phyloP scores from a whole-genome alignment of 2,888 invertebrate species.

The Heliconius charithonia region DNA sequence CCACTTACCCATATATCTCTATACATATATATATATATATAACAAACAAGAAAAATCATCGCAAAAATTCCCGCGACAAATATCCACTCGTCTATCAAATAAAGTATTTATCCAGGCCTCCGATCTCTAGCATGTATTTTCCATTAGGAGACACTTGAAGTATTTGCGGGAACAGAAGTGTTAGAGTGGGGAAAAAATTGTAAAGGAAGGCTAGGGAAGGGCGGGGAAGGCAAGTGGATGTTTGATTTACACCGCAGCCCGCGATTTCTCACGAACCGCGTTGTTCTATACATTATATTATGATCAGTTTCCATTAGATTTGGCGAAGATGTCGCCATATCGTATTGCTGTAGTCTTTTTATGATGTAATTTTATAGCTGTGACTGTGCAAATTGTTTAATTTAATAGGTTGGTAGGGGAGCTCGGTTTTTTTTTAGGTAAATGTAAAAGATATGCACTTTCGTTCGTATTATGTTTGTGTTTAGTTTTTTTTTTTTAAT shows the following conservation, averaged over 20 bases:
- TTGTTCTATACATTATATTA: background rate
- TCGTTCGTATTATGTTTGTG: background rate
- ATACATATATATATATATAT: background rate
- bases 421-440: background rate
- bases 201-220: constrained; percentile 32
- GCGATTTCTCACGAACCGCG: constrained; percentile 42
- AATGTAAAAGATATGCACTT: background rate
- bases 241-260: constrained; percentile 46
- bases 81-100: constrained; percentile 70
- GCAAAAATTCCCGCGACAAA: constrained; percentile 57
- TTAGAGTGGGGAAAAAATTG: constrained; percentile 74
- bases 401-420: background rate
- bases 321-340: constrained; percentile 2
- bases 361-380: constrained; percentile 28
- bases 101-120: constrained; percentile 80
- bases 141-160: constrained; percentile 80
- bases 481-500: background rate
- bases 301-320: constrained; percentile 21
- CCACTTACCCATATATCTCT: background rate
- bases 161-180: constrained; percentile 79
- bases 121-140: constrained; percentile 80
- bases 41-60: constrained; percentile 14
- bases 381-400: constrained; percentile 45
- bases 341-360: background rate
- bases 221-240: constrained; percentile 40